Evolutionary conservation across 1,140 invertebrate genomes (phyloP), one percentile per base, ranked within the genome.

Genomic region (Nasonia longicornis): DNA sequence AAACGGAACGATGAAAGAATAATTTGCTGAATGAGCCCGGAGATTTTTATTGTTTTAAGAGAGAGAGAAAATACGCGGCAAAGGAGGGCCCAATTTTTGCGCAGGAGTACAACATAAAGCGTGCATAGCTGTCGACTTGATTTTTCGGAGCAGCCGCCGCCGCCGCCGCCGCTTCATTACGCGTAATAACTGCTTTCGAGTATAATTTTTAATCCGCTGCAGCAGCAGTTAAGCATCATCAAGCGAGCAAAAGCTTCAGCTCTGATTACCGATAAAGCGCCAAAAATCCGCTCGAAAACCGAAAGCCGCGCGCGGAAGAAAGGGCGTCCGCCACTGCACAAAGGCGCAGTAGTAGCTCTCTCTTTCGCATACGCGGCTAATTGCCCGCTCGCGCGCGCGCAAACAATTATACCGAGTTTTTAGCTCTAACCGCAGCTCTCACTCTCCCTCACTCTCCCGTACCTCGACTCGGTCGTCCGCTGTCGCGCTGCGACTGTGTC

Each of bases 1-100:
- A 82, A 82, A 82, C 73, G 79, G 48, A 58, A 81, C 73, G 73
- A 71, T 63, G 42, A 77, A 82, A 77, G 74, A 82, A 82, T 82
- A 82, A 77, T 77, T 77, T 73, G 69, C 16, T 77, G 80, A 81
- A 81, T 81, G 67, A 81, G 74, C 26, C 22, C 26, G 16, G 70
- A 66, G 63, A 74, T 66, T 64, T 80, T 80, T 66, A 79, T 80
- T 80, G 70, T 80, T 80, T 80, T 80, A 74, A 72, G 20, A 71
- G 45, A 35, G 31, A 26, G 26, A 26, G 26, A 26, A 26, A 26
- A 26, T 10, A 71, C 3, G 12, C 22, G 20, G 2, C 31, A 48
- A 72, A 79, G 69, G 45, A 70, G 12, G 12, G 69, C 16, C 42
- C 45, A 74, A 35, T 74, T 48, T 52, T 52, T 14, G 26, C 26